Base-by-base conservation (phyloP, 2,113 vertebrate genomes). In the Chaetodon trifascialis region DNA sequence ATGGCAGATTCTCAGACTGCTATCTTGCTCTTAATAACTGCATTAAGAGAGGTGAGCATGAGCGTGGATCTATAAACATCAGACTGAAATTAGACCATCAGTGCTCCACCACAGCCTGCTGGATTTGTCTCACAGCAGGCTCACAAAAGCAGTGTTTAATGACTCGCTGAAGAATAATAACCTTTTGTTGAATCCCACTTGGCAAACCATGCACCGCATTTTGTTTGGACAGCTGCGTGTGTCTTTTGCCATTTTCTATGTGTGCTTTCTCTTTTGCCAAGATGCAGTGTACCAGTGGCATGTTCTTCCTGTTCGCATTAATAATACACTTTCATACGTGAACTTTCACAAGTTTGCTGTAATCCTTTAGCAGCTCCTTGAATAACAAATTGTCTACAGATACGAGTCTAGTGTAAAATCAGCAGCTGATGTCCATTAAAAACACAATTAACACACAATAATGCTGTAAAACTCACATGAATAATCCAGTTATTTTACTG, bases 81-180 rank as follows among this genome's bases (percentile, higher is more conserved):
- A 63, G 54, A 69, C 51, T 73, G 65, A 70, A 14, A 67, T 65
- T 77, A 42, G 60, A 21, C 77, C 62, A 36, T 71, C 76, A 55
- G 65, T 3, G 49, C 52, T 76, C 6, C 44, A 1, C 38, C 17
- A 44, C 63, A 66, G 80, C 42, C 58, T 23, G 42, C 42, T 77
- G 42, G 72, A 75, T 76, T 84, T 83, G 23, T 68, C 69, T 87
- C 83, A 52, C 79, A 79, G 74, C 76, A 44, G 79, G 67, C 55
- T 51, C 14, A 54, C 25, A 30, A 56, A 84, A 78, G 64, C 75
- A 47, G 38, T 25, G 42, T 78, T 88, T 76, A 73, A 76, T 83
- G 56, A 59, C 64, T 52, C 56, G 54, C 58, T 30, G 42, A 73
- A 72, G 38, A 89, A 82, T 44, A n/a, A 68, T 49, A 30, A 11